Percentiles rank a stretch among this genome's conserved stretches.
phyloP scores from a whole-genome alignment of 2,888 invertebrate genomes.

The Xanthorhoe spadicearia region DNA sequence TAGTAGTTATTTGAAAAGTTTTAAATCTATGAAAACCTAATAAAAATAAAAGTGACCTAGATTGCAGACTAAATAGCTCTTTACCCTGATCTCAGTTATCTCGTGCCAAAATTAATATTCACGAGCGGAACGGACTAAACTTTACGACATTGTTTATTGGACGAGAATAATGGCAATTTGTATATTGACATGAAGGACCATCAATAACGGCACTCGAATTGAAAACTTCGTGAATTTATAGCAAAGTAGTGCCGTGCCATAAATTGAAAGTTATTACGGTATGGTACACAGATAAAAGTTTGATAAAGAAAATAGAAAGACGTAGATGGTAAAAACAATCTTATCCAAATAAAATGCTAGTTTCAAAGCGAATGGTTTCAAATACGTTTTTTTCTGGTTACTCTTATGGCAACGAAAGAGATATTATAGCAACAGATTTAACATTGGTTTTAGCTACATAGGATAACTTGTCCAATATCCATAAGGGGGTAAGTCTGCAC shows the following conservation, averaged over 20 bases:
- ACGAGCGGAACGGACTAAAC: constrained; percentile 43
- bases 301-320: constrained; percentile 6
- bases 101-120: constrained; percentile 42
- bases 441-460: no score
- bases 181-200: constrained; percentile 29
- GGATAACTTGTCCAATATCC: no score
- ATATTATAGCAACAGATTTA: no score
- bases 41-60: constrained; percentile 59
- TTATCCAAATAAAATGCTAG: background rate
- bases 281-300: constrained; percentile 24
- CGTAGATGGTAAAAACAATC: background rate
- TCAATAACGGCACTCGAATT: constrained; percentile 29
- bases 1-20: background rate
- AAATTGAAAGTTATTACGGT: constrained; percentile 29
- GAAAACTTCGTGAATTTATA: constrained; percentile 31
- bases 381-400: no score
- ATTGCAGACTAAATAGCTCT: constrained; percentile 57
- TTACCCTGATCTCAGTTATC: constrained; percentile 46
- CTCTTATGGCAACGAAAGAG: no score
- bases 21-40: constrained; percentile 19
- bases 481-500: background rate
- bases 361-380: no score
- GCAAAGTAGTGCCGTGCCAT: constrained; percentile 27
- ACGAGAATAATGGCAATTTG: constrained; percentile 44
- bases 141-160: constrained; percentile 45